phyloP scores from a whole-genome alignment of 2,113 vertebrate genomes.

The Micromys minutus region DNA sequence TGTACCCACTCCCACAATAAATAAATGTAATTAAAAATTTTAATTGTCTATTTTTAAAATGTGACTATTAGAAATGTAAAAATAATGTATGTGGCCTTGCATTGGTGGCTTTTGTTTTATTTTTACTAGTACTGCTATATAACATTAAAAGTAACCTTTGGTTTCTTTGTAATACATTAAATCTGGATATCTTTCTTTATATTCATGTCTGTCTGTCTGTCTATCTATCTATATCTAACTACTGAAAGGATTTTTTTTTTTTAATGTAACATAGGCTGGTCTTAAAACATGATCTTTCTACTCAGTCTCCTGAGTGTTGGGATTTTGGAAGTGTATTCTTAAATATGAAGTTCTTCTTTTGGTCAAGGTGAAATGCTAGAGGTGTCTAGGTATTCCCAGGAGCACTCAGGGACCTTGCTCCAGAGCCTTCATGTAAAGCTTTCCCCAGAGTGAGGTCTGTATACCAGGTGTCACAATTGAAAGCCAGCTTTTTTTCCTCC shows the following conservation, averaged over 20 bases:
- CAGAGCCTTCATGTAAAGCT: background rate
- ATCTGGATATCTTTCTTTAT: background rate
- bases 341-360: background rate
- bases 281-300: background rate
- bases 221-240: background rate
- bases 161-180: slow-evolving; percentile 4
- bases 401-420: background rate
- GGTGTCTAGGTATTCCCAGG: background rate
- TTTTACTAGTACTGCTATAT: background rate
- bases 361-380: background rate
- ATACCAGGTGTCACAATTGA: background rate
- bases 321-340: background rate
- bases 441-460: background rate
- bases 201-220: background rate
- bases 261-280: background rate
- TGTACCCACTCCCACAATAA: background rate
- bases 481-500: background rate
- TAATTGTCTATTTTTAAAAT: slow-evolving; percentile 23
- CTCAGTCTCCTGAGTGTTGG: background rate
- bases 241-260: background rate
- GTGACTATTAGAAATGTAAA: background rate
- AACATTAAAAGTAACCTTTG: slow-evolving; percentile 4
- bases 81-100: slow-evolving; percentile 1
- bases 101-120: slow-evolving; percentile 7
- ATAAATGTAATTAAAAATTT: background rate